Base-by-base conservation (phyloP, 2,888 invertebrate species). In the Baccha elongata region DNA sequence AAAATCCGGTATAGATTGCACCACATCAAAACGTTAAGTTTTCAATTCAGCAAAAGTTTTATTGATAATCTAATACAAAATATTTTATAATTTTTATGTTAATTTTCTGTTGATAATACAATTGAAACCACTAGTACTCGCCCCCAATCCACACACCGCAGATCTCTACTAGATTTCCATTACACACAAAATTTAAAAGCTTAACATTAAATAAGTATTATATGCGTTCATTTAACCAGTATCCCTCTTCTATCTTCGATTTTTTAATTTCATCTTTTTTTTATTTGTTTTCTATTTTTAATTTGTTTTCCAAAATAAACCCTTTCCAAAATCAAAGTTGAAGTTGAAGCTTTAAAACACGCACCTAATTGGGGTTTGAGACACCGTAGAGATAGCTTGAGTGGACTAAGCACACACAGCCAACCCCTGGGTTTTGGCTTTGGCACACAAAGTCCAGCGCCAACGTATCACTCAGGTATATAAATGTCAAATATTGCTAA, bases 261-360 rank as follows among this genome's bases (percentile, higher is more conserved):
- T 71, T 71, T 53, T 58, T 78, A 85, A 42, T 84, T 79, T 84
- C 35, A 19, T 64, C 35, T 60, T 32, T 52, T 69, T 69, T 62
- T 86, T 85, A 86, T 85, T 78, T 84, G 72, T 58, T 75, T 83
- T 86, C 17, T 85, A 62, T 85, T 74, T 72, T 62, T 69, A 90
- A 50, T 90, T 92, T 65, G 21, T 71, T 75, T 79, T 60, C 75
- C 4, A 13, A 40, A 52, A 37, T 6, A 74, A 69, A 69, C 37
- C 69, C 78, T 35, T 35, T 55, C 84, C 62, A 53, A 64, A 68
- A 62, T 85, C 84, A 87, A 87, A 91, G 93, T 91, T 88, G 93
- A 93, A 90, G 90, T 94, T 88, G 93, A 93, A 87, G 92, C 91
- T 88, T 89, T 93, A 88, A 92, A 93, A 89, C 93, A 93, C 87